Conservation (phyloP, 2,888 invertebrate genomes). For the Tiliacea aurago region DNA sequence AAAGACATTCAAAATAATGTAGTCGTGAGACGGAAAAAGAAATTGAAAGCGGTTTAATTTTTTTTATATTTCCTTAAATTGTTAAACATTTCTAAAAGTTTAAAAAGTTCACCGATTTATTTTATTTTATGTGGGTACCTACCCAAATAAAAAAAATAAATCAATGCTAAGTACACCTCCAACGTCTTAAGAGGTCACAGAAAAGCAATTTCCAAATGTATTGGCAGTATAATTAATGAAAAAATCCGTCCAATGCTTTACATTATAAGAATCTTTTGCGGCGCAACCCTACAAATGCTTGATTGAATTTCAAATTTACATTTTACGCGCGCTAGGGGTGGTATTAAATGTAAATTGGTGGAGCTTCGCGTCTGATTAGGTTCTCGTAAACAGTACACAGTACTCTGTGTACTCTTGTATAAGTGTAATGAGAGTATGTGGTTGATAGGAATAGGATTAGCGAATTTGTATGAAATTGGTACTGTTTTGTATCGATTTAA, state of each 20-base stretch:
- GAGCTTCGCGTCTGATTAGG: constrained; percentile 53
- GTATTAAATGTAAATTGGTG: constrained; percentile 51
- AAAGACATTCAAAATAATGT: neutral
- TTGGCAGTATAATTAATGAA: constrained; percentile 21
- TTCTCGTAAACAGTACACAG: constrained; percentile 33
- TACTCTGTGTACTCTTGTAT: constrained; percentile 17
- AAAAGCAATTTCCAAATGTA: constrained; percentile 28
- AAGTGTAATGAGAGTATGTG: constrained; percentile 12
- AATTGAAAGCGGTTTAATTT: neutral
- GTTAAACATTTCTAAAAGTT: too few relatives aligned
- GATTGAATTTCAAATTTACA: constrained; percentile 65
- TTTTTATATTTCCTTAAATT: too few relatives aligned
- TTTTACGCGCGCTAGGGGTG: constrained; percentile 55
- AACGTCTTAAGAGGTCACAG: constrained; percentile 21
- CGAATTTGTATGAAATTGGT: neutral
- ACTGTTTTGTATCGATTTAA: neutral
- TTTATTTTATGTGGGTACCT: too few relatives aligned
- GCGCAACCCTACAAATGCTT: constrained; percentile 49
- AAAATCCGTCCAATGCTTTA: constrained; percentile 6
- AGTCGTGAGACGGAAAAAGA: neutral
- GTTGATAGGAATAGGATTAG: constrained; percentile 1
- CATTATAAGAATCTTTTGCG: constrained; percentile 21
- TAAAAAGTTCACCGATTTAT: too few relatives aligned
- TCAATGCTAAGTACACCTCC: constrained; percentile 5
- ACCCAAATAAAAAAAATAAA: neutral